phyloP scores from a whole-genome alignment of 2,888 invertebrate genomes.

The Sarcophaga rosellei region DNA sequence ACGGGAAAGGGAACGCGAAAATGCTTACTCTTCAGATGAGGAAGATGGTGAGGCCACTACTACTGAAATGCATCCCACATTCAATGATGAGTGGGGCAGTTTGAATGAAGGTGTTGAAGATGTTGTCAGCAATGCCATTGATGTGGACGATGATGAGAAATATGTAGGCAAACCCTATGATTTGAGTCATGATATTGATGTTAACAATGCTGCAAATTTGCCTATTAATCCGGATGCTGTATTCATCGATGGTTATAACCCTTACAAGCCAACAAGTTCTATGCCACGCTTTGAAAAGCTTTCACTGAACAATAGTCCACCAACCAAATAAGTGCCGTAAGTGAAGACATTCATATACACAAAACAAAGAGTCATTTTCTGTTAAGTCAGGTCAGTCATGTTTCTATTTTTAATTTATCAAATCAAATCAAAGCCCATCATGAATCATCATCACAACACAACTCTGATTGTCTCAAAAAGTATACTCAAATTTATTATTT shows the following conservation, averaged over 20 bases:
- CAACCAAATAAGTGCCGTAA: conserved; percentile 21
- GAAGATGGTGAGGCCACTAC: conserved; percentile 69
- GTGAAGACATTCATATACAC: no score
- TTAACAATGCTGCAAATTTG: conserved; percentile 78
- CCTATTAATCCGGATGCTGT: conserved; percentile 80
- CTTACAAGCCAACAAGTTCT: conserved; percentile 25
- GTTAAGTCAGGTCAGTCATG: not conserved
- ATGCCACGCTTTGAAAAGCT: conserved; percentile 77
- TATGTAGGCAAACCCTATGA: conserved; percentile 73
- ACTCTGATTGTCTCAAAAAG: no score
- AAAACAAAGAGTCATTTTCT: no score
- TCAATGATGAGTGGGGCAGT: conserved; percentile 77
- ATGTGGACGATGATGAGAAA: conserved; percentile 73
- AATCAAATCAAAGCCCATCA: no score
- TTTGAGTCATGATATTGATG: conserved; percentile 80
- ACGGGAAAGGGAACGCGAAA: conserved; percentile 74
- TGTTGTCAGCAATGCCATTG: conserved; percentile 77
- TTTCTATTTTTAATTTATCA: conserved; percentile 24
- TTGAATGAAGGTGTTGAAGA: conserved; percentile 73
- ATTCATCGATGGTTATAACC: conserved; percentile 73
- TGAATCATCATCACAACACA: no score
- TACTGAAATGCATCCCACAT: conserved; percentile 74
- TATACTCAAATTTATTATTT: no score
- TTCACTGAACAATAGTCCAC: conserved; percentile 64
- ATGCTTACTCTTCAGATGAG: conserved; percentile 75